Evolutionary conservation across 1,140 invertebrate species (phyloP).

Genomic region (Orius insidiosus): DNA sequence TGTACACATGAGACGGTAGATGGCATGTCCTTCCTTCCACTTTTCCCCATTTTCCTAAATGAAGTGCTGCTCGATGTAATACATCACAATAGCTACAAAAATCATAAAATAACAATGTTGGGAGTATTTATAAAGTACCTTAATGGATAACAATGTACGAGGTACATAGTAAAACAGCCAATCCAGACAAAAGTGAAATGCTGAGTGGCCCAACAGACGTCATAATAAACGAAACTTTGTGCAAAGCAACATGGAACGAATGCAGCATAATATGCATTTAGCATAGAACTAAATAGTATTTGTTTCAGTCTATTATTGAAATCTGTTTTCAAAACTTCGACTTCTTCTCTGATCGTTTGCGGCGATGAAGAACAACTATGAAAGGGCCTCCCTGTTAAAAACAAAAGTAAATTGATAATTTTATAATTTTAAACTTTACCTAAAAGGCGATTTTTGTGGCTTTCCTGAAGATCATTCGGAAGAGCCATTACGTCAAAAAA

Average conservation of each 20-base stretch:
- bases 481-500: conserved; percentile 38
- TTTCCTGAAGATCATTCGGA: conserved; percentile 13
- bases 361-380: conserved; percentile 55
- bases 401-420: conserved; percentile 1
- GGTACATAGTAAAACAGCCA: conserved; percentile 63
- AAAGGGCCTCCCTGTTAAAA: conserved; percentile 32
- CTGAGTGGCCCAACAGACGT: conserved; percentile 63
- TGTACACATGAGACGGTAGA: conserved; percentile 35
- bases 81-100: conserved; percentile 57
- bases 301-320: conserved; percentile 79
- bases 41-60: conserved; percentile 72
- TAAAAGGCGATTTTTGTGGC: conserved; percentile 25
- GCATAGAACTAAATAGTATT: conserved; percentile 73
- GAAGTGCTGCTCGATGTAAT: conserved; percentile 70
- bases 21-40: conserved; percentile 43
- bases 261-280: conserved; percentile 79
- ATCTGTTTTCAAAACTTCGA: conserved; percentile 63
- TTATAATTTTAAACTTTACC: neutral
- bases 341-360: conserved; percentile 59
- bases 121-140: conserved; percentile 27
- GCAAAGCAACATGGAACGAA: conserved; percentile 82
- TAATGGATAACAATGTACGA: conserved; percentile 56
- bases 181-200: conserved; percentile 68
- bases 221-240: conserved; percentile 67
- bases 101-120: conserved; percentile 7